Conservation (phyloP, 2,113 vertebrate species). For the Aleadryas rufinucha region DNA sequence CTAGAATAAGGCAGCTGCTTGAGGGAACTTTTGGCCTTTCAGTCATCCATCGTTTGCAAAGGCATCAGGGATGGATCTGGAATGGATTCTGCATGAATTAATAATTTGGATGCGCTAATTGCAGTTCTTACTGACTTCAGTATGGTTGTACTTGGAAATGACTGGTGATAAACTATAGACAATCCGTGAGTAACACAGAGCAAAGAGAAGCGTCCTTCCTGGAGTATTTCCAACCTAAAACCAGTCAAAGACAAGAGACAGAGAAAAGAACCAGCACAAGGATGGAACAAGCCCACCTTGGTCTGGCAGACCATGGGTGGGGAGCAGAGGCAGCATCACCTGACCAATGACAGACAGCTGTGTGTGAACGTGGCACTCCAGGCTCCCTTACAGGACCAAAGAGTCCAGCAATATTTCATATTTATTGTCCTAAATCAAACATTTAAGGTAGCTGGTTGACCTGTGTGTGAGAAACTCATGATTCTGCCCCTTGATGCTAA, state of each 20-base stretch:
- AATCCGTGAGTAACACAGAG: background rate
- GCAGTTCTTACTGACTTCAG: background rate
- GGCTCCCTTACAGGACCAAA: background rate
- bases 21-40: background rate
- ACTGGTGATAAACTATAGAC: background rate
- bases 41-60: background rate
- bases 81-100: background rate
- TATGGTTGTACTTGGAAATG: background rate
- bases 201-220: accelerated
- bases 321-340: background rate
- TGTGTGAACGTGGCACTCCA: background rate
- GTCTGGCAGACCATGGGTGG: background rate
- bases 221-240: background rate
- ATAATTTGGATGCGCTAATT: background rate
- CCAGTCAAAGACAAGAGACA: background rate
- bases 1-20: background rate
- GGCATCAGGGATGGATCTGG: background rate
- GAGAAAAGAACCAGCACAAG: background rate
- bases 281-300: background rate
- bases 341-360: background rate
- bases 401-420: background rate
- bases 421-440: background rate
- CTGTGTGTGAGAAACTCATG: background rate
- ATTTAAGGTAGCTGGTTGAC: background rate
- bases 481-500: background rate